Conservation (phyloP, 2,797 vertebrate genomes). For the Periparus ater region DNA sequence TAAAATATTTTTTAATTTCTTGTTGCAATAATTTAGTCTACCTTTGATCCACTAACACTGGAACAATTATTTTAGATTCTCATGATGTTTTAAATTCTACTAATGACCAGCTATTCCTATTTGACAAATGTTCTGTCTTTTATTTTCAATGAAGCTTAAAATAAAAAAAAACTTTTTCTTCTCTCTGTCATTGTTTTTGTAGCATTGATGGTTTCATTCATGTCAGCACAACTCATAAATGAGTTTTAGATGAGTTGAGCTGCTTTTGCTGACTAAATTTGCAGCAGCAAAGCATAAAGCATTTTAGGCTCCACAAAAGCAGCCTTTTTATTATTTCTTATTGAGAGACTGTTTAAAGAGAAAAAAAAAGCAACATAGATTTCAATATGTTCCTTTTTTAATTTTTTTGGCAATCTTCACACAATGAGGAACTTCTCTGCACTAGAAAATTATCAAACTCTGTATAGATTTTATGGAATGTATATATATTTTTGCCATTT, state of each 20-base stretch:
- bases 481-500: not conserved
- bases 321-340: not conserved
- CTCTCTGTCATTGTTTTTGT: constrained; percentile 1
- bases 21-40: not conserved
- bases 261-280: constrained; percentile 48
- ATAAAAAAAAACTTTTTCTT: not conserved
- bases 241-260: constrained; percentile 42
- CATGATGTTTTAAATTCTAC: not conserved
- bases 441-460: not conserved
- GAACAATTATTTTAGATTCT: not conserved
- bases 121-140: not conserved
- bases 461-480: not conserved
- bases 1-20: not conserved
- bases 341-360: not conserved
- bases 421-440: not conserved
- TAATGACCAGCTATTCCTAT: not conserved
- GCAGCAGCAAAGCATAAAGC: constrained; percentile 10
- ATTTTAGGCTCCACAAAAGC: constrained; percentile 6
- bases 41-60: not conserved
- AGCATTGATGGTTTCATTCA: constrained; percentile 27
- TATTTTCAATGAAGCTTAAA: constrained; percentile 1
- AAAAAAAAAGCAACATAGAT: not conserved
- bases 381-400: not conserved
- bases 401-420: not conserved
- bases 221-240: constrained; percentile 50